Evolutionary conservation across 2,113 vertebrate species (phyloP).

Genomic region (Coptodon rendalli): DNA sequence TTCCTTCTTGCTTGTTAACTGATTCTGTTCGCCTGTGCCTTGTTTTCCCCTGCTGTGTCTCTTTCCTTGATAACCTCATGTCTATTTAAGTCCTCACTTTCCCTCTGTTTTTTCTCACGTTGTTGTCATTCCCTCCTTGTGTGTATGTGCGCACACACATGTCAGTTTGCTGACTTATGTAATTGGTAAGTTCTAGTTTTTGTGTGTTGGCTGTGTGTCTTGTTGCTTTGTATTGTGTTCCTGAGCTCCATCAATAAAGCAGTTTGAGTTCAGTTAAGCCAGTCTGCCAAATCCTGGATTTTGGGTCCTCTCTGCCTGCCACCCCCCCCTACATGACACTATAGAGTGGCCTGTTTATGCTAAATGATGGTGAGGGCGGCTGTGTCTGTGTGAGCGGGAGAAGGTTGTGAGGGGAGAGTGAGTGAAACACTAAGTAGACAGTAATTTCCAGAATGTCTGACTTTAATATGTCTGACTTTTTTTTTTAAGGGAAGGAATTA

Average conservation of each 20-base stretch:
- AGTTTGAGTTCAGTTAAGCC: too few species aligned
- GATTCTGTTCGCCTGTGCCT: neutral
- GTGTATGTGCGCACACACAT: too few species aligned
- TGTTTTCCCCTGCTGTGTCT: neutral
- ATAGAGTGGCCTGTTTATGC: neutral
- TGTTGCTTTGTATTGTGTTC: too few species aligned
- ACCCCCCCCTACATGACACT: neutral
- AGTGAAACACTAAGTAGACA: neutral
- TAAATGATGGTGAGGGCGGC: neutral
- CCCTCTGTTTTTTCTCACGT: too few species aligned
- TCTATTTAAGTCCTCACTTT: neutral
- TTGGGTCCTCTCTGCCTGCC: too few species aligned
- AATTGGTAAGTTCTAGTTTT: too few species aligned
- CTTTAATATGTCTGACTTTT: neutral
- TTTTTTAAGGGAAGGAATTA: too few species aligned
- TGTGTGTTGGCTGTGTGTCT: too few species aligned
- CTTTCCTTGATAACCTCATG: neutral
- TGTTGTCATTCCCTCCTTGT: neutral
- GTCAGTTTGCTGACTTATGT: too few species aligned
- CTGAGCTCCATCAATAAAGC: too few species aligned
- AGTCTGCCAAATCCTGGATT: too few species aligned
- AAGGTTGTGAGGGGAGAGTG: neutral
- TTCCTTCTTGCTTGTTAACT: neutral
- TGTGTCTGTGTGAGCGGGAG: neutral
- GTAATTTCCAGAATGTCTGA: neutral